phyloP scores from a whole-genome alignment of 2,113 vertebrate genomes.

The Probosciger aterrimus region DNA sequence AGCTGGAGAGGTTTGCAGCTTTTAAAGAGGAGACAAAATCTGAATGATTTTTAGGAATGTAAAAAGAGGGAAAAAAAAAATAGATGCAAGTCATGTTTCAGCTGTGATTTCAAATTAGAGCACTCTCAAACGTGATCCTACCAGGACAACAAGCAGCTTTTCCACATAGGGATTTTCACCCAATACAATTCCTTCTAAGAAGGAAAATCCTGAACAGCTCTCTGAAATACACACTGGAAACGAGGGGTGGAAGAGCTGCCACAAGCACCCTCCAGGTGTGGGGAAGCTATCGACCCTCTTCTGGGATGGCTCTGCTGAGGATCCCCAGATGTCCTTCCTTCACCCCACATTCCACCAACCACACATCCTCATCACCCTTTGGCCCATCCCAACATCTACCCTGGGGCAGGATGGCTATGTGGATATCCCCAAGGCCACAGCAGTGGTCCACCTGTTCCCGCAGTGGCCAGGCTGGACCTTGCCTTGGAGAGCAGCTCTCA shows the following conservation, averaged over 20 bases:
- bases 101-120: background rate
- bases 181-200: background rate
- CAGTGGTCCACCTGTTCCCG: background rate
- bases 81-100: background rate
- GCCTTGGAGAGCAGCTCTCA: rapidly evolving
- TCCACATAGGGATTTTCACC: background rate
- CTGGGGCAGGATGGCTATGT: rapidly evolving
- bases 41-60: slow-evolving; percentile 49
- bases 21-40: slow-evolving; percentile 23
- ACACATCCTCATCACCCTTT: background rate
- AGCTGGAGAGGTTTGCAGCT: slow-evolving; percentile 50
- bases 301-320: background rate
- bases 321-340: background rate
- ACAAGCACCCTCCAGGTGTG: rapidly evolving
- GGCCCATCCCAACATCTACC: background rate
- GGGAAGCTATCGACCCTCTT: background rate
- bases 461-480: rapidly evolving
- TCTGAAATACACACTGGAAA: background rate
- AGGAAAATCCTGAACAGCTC: background rate
- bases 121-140: background rate
- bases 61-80: background rate
- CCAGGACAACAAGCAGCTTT: background rate
- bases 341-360: background rate
- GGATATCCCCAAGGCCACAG: background rate
- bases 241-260: rapidly evolving